Conservation (phyloP, 2,113 vertebrate genomes). For the Pithys albifrons region DNA sequence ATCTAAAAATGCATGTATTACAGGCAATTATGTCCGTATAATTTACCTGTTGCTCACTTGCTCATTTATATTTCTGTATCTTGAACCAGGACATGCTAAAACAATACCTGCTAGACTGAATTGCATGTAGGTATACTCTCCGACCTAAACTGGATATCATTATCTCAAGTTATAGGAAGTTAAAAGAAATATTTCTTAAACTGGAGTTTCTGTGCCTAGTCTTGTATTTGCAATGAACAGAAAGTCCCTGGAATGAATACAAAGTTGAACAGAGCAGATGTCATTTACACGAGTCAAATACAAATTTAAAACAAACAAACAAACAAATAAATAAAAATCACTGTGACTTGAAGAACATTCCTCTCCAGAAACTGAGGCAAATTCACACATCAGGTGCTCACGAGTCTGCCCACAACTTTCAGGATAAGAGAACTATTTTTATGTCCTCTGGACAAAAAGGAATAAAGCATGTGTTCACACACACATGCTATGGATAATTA, state of each 20-base stretch:
- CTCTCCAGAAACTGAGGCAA: not conserved
- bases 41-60: not conserved
- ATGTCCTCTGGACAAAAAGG: not conserved
- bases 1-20: not conserved
- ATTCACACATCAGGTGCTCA: not conserved
- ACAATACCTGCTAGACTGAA: not conserved
- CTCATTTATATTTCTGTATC: not conserved
- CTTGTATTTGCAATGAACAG: not conserved
- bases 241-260: not conserved
- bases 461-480: not conserved
- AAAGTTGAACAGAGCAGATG: not conserved
- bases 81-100: not conserved
- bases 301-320: not conserved
- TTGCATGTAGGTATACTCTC: not conserved
- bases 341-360: accelerated
- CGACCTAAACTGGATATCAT: not conserved
- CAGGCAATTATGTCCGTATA: not conserved
- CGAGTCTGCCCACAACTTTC: not conserved
- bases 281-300: not conserved
- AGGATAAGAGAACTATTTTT: not conserved
- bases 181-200: not conserved
- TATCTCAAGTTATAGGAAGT: not conserved
- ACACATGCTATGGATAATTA: not conserved
- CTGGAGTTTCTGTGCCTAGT: not conserved
- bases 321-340: not conserved